These are phyloP conservation scores for Panagrolaimus sp. DNA, from an alignment of 1,140 invertebrate genomes.

Conservation along the genomic window DNA sequence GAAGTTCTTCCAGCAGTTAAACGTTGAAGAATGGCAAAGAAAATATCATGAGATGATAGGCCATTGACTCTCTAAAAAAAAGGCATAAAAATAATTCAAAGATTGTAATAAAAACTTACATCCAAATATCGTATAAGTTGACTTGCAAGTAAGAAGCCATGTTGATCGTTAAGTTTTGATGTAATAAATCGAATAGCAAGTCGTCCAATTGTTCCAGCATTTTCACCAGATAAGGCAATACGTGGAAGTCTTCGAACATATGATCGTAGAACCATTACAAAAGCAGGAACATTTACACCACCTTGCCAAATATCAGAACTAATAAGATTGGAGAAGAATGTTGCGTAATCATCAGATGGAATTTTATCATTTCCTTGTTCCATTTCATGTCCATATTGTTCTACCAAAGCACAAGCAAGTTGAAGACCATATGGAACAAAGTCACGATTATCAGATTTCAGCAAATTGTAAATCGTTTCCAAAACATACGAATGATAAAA, in stretches of 20 bases:
- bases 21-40: background rate
- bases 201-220: background rate
- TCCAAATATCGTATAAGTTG: background rate
- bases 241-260: background rate
- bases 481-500: conserved; percentile 2
- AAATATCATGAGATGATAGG: background rate
- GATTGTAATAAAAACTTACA: background rate
- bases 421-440: conserved; percentile 15
- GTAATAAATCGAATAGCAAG: background rate
- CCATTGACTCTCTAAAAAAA: background rate
- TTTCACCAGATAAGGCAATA: background rate
- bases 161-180: conserved; percentile 3
- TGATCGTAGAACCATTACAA: background rate
- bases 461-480: background rate
- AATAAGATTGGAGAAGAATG: background rate
- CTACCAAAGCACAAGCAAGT: conserved; percentile 8
- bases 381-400: background rate
- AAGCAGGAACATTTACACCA: background rate
- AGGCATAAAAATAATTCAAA: background rate
- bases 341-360: background rate
- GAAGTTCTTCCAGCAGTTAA: background rate
- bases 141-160: background rate
- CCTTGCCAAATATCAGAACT: background rate
- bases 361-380: background rate
- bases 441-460: background rate